Evolutionary conservation across 2,113 vertebrate species (phyloP).

Genomic region (Cheirogaleus medius): DNA sequence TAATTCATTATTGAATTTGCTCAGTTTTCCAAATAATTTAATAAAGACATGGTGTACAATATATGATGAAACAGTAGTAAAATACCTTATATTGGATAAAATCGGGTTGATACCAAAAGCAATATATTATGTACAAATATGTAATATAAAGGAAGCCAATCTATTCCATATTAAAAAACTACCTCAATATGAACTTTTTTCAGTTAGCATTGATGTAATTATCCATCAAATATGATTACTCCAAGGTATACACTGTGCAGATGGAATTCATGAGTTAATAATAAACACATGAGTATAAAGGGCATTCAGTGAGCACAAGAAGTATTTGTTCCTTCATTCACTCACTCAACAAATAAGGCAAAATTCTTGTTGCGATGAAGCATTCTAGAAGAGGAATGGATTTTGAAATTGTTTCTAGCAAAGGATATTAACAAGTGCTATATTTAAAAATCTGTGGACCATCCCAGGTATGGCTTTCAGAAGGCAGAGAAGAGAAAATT

Average conservation of each 20-base stretch:
- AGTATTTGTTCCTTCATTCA: background rate
- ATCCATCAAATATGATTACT: slow-evolving; percentile 9
- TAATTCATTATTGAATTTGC: slow-evolving; percentile 20
- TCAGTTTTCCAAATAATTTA: slow-evolving; percentile 51
- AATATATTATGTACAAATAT: slow-evolving; percentile 35
- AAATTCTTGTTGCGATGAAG: background rate
- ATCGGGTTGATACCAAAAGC: background rate
- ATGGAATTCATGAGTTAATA: background rate
- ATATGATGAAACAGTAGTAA: slow-evolving; percentile 30
- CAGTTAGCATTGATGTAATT: background rate
- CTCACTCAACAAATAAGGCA: background rate
- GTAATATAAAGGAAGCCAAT: background rate
- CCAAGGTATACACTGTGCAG: background rate
- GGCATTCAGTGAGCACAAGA: background rate
- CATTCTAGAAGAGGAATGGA: background rate
- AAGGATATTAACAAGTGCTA: background rate
- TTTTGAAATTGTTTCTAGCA: background rate
- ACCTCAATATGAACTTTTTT: background rate
- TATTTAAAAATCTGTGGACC: background rate
- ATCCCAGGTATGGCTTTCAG: background rate
- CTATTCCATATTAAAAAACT: background rate
- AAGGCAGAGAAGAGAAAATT: background rate
- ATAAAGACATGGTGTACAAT: background rate
- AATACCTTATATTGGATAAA: background rate
- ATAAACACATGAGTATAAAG: background rate